Conservation (phyloP, 2,797 vertebrate species). For the Cygnus olor region DNA sequence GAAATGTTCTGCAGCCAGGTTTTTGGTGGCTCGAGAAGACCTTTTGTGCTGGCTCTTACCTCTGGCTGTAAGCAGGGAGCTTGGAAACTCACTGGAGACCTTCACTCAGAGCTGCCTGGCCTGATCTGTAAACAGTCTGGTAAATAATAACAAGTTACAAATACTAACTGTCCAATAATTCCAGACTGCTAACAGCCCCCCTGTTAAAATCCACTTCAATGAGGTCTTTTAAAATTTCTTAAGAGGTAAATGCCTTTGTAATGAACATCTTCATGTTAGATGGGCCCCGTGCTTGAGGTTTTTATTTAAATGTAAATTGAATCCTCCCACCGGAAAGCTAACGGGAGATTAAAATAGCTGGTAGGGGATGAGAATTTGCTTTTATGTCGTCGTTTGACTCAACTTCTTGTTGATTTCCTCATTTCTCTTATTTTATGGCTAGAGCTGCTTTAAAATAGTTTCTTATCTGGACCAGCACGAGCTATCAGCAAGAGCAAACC, state of each 20-base stretch:
- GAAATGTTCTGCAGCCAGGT: background rate
- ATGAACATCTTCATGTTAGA: constrained; percentile 57
- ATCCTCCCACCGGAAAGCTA: constrained; percentile 67
- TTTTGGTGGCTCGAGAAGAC: background rate
- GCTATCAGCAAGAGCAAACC: background rate
- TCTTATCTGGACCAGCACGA: background rate
- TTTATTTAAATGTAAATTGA: constrained; percentile 79
- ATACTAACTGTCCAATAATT: background rate
- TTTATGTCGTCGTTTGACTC: background rate
- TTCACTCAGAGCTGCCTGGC: background rate
- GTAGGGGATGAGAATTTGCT: background rate
- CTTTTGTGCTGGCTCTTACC: background rate
- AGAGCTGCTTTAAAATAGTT: background rate
- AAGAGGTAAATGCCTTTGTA: constrained; percentile 55
- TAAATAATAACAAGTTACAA: background rate
- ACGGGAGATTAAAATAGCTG: constrained; percentile 56
- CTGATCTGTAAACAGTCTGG: background rate
- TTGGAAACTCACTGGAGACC: background rate
- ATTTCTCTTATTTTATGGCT: constrained; percentile 16
- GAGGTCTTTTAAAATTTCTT: constrained; percentile 35
- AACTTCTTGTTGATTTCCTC: background rate
- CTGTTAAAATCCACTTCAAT: background rate
- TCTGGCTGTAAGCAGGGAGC: background rate
- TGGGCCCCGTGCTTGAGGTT: constrained; percentile 33
- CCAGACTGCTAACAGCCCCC: background rate